Evolutionary conservation across 2,888 invertebrate genomes (phyloP).

Genomic region (Melanchra persicariae): DNA sequence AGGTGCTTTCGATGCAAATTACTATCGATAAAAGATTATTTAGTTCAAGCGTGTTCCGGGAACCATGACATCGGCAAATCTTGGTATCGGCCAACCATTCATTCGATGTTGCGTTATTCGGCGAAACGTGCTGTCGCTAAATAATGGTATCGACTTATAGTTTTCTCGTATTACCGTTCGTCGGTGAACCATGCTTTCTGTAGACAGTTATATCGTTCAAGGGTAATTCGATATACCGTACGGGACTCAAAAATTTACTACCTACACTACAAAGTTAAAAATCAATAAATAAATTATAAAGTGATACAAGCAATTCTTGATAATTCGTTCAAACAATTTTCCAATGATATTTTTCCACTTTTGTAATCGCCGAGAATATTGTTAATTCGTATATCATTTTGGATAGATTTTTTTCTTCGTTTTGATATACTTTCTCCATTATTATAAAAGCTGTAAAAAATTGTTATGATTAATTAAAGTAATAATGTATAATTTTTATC

Average conservation of each 20-base stretch:
- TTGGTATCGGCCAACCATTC: too few relatives aligned
- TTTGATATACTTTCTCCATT: slow-evolving; percentile 21
- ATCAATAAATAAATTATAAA: slow-evolving; percentile 13
- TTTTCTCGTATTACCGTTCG: too few relatives aligned
- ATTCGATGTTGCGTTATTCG: too few relatives aligned
- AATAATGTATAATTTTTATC: slow-evolving; percentile 22
- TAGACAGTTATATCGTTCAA: too few relatives aligned
- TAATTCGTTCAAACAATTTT: slow-evolving; percentile 25
- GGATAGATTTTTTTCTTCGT: slow-evolving; percentile 26
- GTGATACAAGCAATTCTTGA: slow-evolving; percentile 17
- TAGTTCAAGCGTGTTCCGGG: too few relatives aligned
- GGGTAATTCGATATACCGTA: too few relatives aligned
- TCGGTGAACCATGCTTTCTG: too few relatives aligned
- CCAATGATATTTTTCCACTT: slow-evolving; percentile 28
- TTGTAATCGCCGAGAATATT: neutral
- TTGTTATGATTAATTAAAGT: slow-evolving; percentile 31
- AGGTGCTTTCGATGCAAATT: too few relatives aligned
- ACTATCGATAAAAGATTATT: too few relatives aligned
- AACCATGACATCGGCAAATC: too few relatives aligned
- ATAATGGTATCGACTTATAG: too few relatives aligned
- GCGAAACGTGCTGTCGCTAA: too few relatives aligned
- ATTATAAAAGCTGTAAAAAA: slow-evolving; percentile 25
- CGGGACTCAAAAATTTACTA: slow-evolving; percentile 6
- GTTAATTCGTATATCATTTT: slow-evolving; percentile 4
- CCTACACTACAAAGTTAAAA: slow-evolving; percentile 15